Base-by-base conservation (phyloP, 1,140 invertebrate genomes). In the Drosophila saltans region DNA sequence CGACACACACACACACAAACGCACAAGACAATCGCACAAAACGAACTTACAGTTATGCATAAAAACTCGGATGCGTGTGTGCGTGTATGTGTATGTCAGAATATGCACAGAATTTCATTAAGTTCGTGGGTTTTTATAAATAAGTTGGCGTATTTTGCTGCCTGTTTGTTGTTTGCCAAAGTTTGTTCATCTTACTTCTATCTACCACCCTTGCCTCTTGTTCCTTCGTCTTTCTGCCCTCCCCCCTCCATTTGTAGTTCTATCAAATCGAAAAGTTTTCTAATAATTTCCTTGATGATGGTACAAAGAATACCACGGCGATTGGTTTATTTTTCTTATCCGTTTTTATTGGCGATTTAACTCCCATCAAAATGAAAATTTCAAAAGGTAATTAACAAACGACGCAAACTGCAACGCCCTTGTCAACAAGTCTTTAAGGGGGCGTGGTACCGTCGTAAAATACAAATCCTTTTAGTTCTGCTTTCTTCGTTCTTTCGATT, bases 101-200 rank as follows among this genome's bases (percentile, higher is more conserved):
- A 89, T 88, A 88, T 88, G 84, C 84, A 89, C 80, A 83, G 84
- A 88, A 88, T 88, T 88, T 88, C 84, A 88, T 88, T 88, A 89
- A 39, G 62, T 70, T 63, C 69, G 41, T 45, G 75, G 81, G 58
- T 71, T 71, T 72, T 78, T 71, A 89, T 89, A 88, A 83, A 88
- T 83, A 88, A 89, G 84, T 88, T 88, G 74, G 83, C 63, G 70
- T 58, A 61, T 75, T 52, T 52, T 45, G 56, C 59, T 75, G 72
- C 70, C 57, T 68, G 75, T 69, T 83, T 77, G 75, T 82, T 88
- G 83, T 88, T 88, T 80, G 84, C 55, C 58, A 75, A 88, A 88
- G 84, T 88, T 88, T 89, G 80, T 73, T 89, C 72, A 86, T 86
- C 78, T 77, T 55, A 36, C 61, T 71, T 63, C 72, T 43, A 74